phyloP scores from a whole-genome alignment of 2,113 vertebrate species.

The Oreocharis arfaki region DNA sequence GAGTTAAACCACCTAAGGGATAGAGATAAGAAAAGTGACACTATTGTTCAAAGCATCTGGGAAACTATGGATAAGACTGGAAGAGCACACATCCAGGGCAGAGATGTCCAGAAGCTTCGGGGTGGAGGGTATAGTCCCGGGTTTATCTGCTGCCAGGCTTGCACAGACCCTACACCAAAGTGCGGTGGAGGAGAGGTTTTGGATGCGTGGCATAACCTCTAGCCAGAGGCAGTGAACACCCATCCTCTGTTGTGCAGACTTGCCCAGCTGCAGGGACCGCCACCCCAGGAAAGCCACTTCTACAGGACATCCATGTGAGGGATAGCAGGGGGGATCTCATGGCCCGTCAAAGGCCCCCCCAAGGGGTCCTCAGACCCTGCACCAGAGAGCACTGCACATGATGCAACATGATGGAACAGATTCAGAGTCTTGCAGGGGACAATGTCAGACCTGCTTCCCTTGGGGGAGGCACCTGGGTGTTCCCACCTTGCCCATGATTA shows the following conservation, averaged over 20 bases:
- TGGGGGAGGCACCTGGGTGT: neutral
- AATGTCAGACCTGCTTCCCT: neutral
- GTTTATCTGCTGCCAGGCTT: neutral
- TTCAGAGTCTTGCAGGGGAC: neutral
- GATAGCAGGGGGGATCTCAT: neutral
- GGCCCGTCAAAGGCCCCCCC: neutral
- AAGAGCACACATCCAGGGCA: rapidly evolving
- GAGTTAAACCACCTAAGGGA: neutral
- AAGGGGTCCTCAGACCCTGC: neutral
- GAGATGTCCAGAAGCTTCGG: neutral
- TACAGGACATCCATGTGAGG: neutral
- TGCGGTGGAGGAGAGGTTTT: neutral
- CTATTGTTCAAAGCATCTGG: neutral
- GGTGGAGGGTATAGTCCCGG: neutral
- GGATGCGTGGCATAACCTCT: neutral
- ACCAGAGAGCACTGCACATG: neutral
- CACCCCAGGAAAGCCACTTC: neutral
- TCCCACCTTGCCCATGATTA: neutral
- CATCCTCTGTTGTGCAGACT: neutral
- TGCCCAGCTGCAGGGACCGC: neutral
- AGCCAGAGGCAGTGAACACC: neutral
- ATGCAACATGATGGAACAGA: neutral
- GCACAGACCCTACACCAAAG: neutral
- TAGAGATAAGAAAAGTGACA: neutral
- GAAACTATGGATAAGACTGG: neutral